Percentiles rank a stretch among this genome's conserved stretches.
Conservation (phyloP, 1,140 invertebrate genomes). For the Eumeta japonica region DNA sequence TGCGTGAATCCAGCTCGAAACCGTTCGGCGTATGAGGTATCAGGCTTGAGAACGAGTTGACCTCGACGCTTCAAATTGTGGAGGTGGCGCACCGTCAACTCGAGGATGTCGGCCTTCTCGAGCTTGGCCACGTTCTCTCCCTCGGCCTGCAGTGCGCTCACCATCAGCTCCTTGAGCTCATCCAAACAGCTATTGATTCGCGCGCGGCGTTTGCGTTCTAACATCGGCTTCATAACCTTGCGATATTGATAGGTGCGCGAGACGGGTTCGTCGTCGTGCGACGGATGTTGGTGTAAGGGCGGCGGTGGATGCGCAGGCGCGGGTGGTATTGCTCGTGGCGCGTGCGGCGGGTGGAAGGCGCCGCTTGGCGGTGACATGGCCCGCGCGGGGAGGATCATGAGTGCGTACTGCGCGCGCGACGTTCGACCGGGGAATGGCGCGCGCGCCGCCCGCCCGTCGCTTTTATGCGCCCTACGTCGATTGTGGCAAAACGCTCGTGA, state of each 20-base stretch:
- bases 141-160: conserved; percentile 80
- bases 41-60: conserved; percentile 67
- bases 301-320: too few relatives aligned
- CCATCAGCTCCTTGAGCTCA: conserved; percentile 89
- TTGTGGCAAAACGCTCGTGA: conserved; percentile 55
- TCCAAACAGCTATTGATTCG: conserved; percentile 92
- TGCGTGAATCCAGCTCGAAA: conserved; percentile 89
- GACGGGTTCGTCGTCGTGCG: conserved; percentile 70
- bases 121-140: conserved; percentile 90
- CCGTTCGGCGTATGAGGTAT: conserved; percentile 67
- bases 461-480: conserved; percentile 53
- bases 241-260: conserved; percentile 86
- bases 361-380: conserved; percentile 48
- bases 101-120: conserved; percentile 95
- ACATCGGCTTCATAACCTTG: conserved; percentile 93
- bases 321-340: too few relatives aligned
- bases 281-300: conserved; percentile 35
- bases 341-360: conserved; percentile 44
- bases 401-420: conserved; percentile 36
- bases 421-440: conserved; percentile 46
- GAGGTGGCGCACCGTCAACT: conserved; percentile 88
- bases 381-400: conserved; percentile 45
- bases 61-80: conserved; percentile 69
- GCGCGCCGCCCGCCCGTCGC: conserved; percentile 35
- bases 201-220: conserved; percentile 88